Evolutionary conservation across 92 coral and sea anemone species (phyloP), one percentile per base, ranked within the genome.

Genomic region (Zoanthus sociatus): DNA sequence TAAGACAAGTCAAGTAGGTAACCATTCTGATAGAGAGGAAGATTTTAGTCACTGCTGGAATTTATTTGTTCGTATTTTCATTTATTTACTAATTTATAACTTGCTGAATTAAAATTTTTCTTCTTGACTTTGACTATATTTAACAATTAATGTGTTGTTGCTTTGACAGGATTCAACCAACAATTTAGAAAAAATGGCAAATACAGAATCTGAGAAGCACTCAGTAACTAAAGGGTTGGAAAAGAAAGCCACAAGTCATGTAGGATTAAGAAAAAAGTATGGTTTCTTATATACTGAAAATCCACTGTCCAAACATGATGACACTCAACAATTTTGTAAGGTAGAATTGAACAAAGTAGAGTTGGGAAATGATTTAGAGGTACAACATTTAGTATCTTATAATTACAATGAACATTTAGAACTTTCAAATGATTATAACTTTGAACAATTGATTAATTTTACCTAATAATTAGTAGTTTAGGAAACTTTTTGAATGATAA

Each of bases 361-460:
- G 12, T 37, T 37, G 42, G 7, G 10, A 13, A 30, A 30, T 13
- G 61, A 26, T 17, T 10, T 32, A 46, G 73, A 67, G n/a, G 16
- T 18, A 20, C 85, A 66, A 66, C 20, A 26, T 26, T 26, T 26
- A 26, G 26, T 26, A 26, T 26, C 31, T 61, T 12, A 4, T 13
- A n/a, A 26, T 6, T 17, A 21, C 30, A 63, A 1, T 32, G 16
- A 44, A n/a, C 16, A n/a, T 2, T 15, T 37, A 9, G 50, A 63
- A 14, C 12, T 37, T 61, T 20, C 33, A 31, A 42, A 47, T 81
- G 75, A 66, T 15, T 5, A 14, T 46, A 81, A 66, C 45, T 81
- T 81, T 67, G 64, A 81, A 21, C 75, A 64, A 45, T 81, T 81
- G 67, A 75, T 47, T 12, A 42, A 67, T 71, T 11, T 81, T 67